Evolutionary conservation across 2,888 invertebrate genomes (phyloP).

Genomic region (Nezara viridula): DNA sequence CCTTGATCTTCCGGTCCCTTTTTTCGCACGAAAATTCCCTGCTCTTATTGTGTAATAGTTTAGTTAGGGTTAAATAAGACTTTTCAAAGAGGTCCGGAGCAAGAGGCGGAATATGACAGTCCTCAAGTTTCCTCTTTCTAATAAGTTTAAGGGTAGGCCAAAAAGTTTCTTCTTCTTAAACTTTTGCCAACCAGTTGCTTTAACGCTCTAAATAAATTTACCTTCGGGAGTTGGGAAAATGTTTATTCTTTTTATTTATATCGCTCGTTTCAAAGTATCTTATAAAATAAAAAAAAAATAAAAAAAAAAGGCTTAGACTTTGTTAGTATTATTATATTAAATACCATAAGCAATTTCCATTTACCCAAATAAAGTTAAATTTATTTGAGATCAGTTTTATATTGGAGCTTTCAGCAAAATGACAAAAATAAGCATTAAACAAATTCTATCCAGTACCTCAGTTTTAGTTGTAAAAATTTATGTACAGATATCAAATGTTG

Average conservation of each 20-base stretch:
- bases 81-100: neutral
- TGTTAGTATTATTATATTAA: neutral
- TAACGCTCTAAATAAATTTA: constrained; percentile 32
- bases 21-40: neutral
- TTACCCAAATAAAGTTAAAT: neutral
- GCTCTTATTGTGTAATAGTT: constrained; percentile 4
- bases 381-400: neutral
- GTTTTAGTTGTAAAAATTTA: no score
- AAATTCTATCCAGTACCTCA: no score
- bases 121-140: constrained; percentile 25
- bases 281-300: neutral
- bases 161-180: constrained; percentile 17
- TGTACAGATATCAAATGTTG: no score
- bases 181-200: constrained; percentile 21
- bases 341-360: neutral
- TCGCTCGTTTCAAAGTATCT: neutral
- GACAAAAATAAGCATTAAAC: neutral
- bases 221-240: neutral
- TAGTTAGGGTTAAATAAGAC: constrained; percentile 4
- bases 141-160: constrained; percentile 30
- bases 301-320: no score
- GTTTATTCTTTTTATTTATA: constrained; percentile 5
- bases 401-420: neutral
- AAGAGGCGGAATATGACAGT: constrained; percentile 8
- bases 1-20: neutral